phyloP scores from a whole-genome alignment of 2,113 vertebrate species.

The Spea multiplicata region DNA sequence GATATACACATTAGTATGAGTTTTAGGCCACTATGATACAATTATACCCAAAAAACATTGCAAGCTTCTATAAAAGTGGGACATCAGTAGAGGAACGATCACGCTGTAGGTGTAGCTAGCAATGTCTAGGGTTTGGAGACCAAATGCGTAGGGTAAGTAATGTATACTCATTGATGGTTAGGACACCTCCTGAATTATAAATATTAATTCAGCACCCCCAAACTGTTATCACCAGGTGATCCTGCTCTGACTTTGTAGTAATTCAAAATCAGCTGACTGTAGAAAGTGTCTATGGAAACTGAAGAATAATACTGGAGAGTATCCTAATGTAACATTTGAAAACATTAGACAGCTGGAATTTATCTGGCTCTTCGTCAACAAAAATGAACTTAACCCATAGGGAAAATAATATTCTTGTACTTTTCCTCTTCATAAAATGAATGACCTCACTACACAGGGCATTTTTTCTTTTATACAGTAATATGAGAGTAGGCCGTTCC shows the following conservation, averaged over 20 bases:
- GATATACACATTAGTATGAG: too few relatives aligned
- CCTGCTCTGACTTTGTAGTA: background rate
- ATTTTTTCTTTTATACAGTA: slow-evolving; percentile 48
- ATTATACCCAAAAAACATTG: too few relatives aligned
- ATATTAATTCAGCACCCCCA: background rate
- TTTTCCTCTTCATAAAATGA: slow-evolving; percentile 53
- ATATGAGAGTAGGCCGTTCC: slow-evolving; percentile 16
- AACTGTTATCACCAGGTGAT: background rate
- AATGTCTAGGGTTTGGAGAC: too few relatives aligned
- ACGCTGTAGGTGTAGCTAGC: too few relatives aligned
- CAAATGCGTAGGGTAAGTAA: too few relatives aligned
- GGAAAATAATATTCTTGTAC: slow-evolving; percentile 50
- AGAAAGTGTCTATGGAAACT: slow-evolving; percentile 44
- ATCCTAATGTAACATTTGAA: slow-evolving; percentile 53
- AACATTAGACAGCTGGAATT: slow-evolving; percentile 51
- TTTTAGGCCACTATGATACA: too few relatives aligned
- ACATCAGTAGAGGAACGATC: too few relatives aligned
- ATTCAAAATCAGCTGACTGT: slow-evolving; percentile 40
- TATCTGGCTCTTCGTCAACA: slow-evolving; percentile 51
- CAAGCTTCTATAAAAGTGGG: too few relatives aligned
- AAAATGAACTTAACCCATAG: slow-evolving; percentile 53
- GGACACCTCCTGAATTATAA: too few relatives aligned
- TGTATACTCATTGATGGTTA: too few relatives aligned
- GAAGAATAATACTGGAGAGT: slow-evolving; percentile 43
- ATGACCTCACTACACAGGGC: slow-evolving; percentile 48